Base-by-base conservation (phyloP, 2,797 vertebrate genomes). In the Sebastes vulpes region DNA sequence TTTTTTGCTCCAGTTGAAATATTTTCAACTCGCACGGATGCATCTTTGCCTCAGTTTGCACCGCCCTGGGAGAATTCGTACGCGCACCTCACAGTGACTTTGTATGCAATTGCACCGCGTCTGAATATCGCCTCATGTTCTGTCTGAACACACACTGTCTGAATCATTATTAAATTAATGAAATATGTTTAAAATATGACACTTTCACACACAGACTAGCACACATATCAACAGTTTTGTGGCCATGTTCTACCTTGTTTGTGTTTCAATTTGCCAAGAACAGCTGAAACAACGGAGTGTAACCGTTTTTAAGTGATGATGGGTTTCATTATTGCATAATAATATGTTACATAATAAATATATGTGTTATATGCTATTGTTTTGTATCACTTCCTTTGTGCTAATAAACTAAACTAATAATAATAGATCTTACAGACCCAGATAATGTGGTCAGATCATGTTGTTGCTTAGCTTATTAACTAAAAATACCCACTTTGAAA, bases 131-230 rank as follows among this genome's bases (percentile, higher is more conserved):
- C 46, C n/a, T 63, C 46, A 12, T 7, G 21, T 52, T 74, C 59
- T 26, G 59, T 60, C 76, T 70, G 68, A 73, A 65, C 38, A 69
- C 54, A 70, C 61, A 32, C 9, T 32, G 31, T 32, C 20, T 46
- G 1, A 69, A 65, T 14, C 0, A 64, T 28, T 53, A 46, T 2
- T 1, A 46, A 20, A 11, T 21, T 48, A 42, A 52, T 25, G 3
- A 61, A 79, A 23, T 25, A 26, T 6, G 2, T 31, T 20, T 16
- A 0, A n/a, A 10, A 69, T 26, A 28, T 7, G 1, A 57, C 7
- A 21, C 56, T 26, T 46, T 50, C 26, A 70, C 46, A 38, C 5
- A 35, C 42, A 72, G 14, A 76, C 31, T 42, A 25, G 14, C 21
- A 11, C 20, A 78, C 66, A 61, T 42, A 53, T 50, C 12, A 46